A percentile compares a stretch with the other conserved stretches of the same genome.
phyloP scores from a whole-genome alignment of 2,888 invertebrate genomes.

The Alsophila aescularia region DNA sequence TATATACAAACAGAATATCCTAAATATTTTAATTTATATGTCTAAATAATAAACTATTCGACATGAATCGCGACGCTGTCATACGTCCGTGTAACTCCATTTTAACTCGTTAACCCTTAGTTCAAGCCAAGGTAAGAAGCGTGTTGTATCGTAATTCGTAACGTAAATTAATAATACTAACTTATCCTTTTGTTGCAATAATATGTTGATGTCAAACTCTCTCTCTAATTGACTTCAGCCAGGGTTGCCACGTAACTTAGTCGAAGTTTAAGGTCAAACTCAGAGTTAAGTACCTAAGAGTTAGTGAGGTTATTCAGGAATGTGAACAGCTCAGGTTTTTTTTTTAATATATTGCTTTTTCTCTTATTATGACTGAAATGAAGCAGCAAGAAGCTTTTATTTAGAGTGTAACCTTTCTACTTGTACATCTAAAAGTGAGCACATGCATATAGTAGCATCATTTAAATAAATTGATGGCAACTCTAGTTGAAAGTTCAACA shows the following conservation, averaged over 20 bases:
- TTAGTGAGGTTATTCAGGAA: not conserved
- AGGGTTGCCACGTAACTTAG: conserved; percentile 12
- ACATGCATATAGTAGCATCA: not conserved
- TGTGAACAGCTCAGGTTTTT: no score
- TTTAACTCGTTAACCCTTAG: conserved; percentile 43
- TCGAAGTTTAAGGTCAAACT: not conserved
- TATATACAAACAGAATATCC: no score
- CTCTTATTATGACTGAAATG: no score
- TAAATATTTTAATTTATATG: no score
- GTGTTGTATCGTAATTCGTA: conserved; percentile 32
- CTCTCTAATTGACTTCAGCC: conserved; percentile 29
- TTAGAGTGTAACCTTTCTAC: no score
- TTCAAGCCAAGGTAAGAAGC: conserved; percentile 38
- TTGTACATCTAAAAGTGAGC: no score
- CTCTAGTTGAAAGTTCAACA: conserved; percentile 20
- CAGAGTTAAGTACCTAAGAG: no score
- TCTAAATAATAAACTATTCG: no score
- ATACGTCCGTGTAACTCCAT: conserved; percentile 27
- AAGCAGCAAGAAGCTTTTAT: no score
- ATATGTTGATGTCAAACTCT: conserved; percentile 42
- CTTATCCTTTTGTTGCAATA: conserved; percentile 38
- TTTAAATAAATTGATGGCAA: not conserved
- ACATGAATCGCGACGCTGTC: not conserved
- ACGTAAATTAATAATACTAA: no score
- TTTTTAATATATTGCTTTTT: no score